phyloP scores from a whole-genome alignment of 2,113 vertebrate species.

The Numida meleagris region DNA sequence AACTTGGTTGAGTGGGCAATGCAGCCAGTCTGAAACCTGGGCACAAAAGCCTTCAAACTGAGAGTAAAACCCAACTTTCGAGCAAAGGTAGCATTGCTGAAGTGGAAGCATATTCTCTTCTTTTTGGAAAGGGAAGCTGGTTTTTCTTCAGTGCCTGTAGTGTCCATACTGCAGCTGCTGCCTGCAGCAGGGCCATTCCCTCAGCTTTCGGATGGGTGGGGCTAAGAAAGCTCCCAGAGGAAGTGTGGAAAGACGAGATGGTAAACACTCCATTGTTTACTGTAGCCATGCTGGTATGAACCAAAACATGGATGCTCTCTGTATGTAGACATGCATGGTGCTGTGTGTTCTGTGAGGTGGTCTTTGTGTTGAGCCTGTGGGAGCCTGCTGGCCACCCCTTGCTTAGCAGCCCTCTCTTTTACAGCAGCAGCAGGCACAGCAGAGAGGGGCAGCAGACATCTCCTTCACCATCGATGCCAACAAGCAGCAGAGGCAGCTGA shows the following conservation, averaged over 20 bases:
- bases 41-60: background rate
- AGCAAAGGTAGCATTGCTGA: background rate
- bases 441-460: constrained; percentile 89
- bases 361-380: background rate
- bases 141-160: background rate
- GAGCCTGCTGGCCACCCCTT: background rate
- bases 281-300: background rate
- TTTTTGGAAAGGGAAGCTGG: background rate
- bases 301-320: background rate
- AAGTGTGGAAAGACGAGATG: background rate
- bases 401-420: constrained; percentile 51
- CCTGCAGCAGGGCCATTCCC: background rate
- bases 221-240: background rate
- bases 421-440: constrained; percentile 87
- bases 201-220: background rate
- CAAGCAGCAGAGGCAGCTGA: constrained; percentile 96
- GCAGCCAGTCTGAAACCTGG: background rate
- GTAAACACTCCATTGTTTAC: constrained; percentile 19
- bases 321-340: background rate
- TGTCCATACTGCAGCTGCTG: background rate
- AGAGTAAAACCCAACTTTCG: background rate
- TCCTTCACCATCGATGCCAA: constrained; percentile 95
- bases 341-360: background rate
- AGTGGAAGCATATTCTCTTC: background rate
- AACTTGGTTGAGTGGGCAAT: background rate